phyloP scores from a whole-genome alignment of 2,797 vertebrate species.

The Mormyrus hasselquistii region DNA sequence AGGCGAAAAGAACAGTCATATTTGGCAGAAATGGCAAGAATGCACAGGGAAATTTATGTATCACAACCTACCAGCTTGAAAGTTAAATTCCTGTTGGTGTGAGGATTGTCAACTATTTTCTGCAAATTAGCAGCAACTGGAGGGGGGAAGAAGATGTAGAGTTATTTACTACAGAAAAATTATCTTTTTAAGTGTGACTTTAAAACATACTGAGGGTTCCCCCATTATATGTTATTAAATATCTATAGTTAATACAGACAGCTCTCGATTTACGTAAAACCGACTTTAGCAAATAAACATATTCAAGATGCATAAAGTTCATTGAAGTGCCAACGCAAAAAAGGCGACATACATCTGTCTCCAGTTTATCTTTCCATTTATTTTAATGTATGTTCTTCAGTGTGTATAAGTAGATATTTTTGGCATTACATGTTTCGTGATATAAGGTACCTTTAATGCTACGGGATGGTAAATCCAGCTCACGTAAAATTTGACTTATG shows the following conservation, averaged over 20 bases:
- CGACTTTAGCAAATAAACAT: not conserved
- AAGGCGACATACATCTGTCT: not conserved
- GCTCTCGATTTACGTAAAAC: not conserved
- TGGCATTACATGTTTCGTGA: not conserved
- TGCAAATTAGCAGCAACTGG: conserved; percentile 94
- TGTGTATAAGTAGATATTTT: not conserved
- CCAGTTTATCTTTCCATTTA: not conserved
- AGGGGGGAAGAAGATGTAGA: conserved; percentile 28
- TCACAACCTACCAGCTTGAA: conserved; percentile 82
- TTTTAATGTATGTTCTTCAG: not conserved
- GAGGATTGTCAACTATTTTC: conserved; percentile 93
- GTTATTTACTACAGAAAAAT: not conserved
- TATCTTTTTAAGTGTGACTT: not conserved
- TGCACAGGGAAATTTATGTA: not conserved
- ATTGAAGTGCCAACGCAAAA: not conserved
- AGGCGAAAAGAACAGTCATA: not conserved
- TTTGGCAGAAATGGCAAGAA: not conserved
- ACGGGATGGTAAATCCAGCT: not conserved
- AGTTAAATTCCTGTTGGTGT: conserved; percentile 84
- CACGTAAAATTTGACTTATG: not conserved
- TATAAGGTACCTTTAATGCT: not conserved
- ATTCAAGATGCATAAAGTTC: not conserved
- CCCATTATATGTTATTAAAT: not conserved
- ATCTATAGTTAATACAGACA: not conserved
- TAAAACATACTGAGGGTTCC: not conserved